Conservation (phyloP, 2,888 invertebrate genomes). For the Tetrapedia diversipes region DNA sequence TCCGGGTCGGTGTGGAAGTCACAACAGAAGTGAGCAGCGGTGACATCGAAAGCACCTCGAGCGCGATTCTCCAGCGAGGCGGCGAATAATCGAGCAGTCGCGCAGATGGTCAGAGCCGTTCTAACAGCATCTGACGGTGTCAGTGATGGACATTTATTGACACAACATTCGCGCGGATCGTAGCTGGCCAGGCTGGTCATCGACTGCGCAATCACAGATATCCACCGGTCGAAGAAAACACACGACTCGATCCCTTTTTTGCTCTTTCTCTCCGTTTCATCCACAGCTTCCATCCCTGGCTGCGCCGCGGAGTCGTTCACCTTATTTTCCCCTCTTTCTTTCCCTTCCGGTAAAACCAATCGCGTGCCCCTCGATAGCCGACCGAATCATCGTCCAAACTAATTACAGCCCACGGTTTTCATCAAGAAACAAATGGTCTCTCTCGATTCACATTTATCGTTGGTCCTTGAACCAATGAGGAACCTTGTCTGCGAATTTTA, state of each 20-base stretch:
- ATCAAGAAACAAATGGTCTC: constrained; percentile 52
- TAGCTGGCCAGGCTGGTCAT: constrained; percentile 38
- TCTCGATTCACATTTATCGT: constrained; percentile 50
- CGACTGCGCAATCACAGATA: constrained; percentile 34
- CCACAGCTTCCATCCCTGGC: not conserved
- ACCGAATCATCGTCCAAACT: constrained; percentile 52
- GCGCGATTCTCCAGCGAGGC: constrained; percentile 44
- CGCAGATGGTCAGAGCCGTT: constrained; percentile 25
- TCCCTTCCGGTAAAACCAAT: constrained; percentile 35
- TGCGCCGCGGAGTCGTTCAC: not conserved
- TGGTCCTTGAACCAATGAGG: constrained; percentile 8
- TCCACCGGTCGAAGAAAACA: constrained; percentile 40
- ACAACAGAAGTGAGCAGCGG: constrained; percentile 28
- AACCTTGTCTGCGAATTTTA: constrained; percentile 13
- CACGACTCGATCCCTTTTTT: constrained; percentile 21
- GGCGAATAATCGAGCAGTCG: constrained; percentile 54
- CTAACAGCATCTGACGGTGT: constrained; percentile 33
- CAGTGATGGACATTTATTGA: constrained; percentile 58
- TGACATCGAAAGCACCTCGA: constrained; percentile 56
- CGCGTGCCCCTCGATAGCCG: constrained; percentile 44
- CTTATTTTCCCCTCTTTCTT: not conserved
- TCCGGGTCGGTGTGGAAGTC: constrained; percentile 11
- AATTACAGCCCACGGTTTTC: constrained; percentile 57
- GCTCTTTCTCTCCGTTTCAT: constrained; percentile 10
- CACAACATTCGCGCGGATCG: constrained; percentile 52